These are phyloP conservation scores for Chaetodon trifasciatus DNA, from an alignment of 2,797 vertebrate species.

Conservation along the genomic window DNA sequence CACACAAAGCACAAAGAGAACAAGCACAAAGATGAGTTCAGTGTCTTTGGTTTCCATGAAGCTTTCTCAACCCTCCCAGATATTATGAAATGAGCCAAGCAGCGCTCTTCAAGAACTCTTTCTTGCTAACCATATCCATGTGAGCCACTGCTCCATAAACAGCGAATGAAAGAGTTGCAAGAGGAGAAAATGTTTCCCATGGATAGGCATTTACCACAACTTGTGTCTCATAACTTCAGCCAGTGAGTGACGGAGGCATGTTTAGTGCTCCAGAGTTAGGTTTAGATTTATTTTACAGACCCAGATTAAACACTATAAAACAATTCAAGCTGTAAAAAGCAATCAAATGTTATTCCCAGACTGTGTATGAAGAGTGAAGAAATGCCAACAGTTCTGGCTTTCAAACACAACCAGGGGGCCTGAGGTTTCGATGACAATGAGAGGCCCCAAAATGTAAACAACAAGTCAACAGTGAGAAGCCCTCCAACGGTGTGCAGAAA, in stretches of 20 bases:
- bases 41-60: conserved; percentile 39
- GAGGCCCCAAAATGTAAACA: conserved; percentile 55
- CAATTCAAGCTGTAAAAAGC: conserved; percentile 42
- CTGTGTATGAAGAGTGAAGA: conserved; percentile 16
- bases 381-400: conserved; percentile 32
- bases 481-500: conserved; percentile 42
- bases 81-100: conserved; percentile 51
- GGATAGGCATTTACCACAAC: conserved; percentile 54
- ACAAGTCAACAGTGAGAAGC: conserved; percentile 45
- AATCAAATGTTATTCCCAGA: conserved; percentile 28
- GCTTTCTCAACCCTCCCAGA: conserved; percentile 34
- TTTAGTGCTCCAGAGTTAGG: conserved; percentile 37
- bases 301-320: conserved; percentile 60
- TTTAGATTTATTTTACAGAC: conserved; percentile 57
- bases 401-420: conserved; percentile 45
- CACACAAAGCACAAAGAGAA: conserved; percentile 17
- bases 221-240: conserved; percentile 50
- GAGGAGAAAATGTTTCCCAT: conserved; percentile 68
- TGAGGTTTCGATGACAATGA: conserved; percentile 41
- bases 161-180: conserved; percentile 52
- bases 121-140: conserved; percentile 71
- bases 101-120: conserved; percentile 39
- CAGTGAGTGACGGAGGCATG: conserved; percentile 50
- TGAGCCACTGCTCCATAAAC: conserved; percentile 66
- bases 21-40: conserved; percentile 30